Conservation (phyloP, 1,140 invertebrate species). For the Neotoxoptera formosana region DNA sequence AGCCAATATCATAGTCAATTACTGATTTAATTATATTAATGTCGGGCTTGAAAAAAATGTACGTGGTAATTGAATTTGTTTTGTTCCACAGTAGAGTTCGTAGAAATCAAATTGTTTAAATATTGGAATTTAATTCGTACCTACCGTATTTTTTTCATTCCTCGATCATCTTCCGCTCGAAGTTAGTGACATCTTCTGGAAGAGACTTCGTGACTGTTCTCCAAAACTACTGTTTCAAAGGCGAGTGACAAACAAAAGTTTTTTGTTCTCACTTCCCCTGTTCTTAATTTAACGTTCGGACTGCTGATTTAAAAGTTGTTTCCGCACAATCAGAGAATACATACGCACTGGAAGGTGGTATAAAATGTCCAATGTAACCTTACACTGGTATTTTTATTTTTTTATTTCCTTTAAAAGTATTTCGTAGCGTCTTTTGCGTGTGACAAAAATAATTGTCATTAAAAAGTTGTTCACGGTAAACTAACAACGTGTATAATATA, state of each 20-base stretch:
- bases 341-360: background rate
- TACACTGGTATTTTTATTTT: background rate
- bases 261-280: background rate
- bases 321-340: background rate
- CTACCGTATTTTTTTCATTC: background rate
- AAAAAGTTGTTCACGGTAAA: background rate
- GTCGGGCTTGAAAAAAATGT: background rate
- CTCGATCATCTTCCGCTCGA: background rate
- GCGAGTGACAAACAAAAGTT: background rate
- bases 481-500: background rate
- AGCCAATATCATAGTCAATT: background rate
- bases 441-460: constrained; percentile 1
- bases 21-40: background rate
- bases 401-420: background rate
- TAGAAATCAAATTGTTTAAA: background rate
- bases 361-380: background rate
- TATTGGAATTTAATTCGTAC: background rate
- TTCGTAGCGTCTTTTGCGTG: no score
- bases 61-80: background rate
- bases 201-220: constrained; percentile 35
- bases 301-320: constrained; percentile 44
- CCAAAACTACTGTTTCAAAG: constrained; percentile 23
- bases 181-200: background rate
- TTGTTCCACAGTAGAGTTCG: background rate
- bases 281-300: constrained; percentile 35